Conservation (phyloP, 2,797 vertebrate species). For the Prunella strophiata region DNA sequence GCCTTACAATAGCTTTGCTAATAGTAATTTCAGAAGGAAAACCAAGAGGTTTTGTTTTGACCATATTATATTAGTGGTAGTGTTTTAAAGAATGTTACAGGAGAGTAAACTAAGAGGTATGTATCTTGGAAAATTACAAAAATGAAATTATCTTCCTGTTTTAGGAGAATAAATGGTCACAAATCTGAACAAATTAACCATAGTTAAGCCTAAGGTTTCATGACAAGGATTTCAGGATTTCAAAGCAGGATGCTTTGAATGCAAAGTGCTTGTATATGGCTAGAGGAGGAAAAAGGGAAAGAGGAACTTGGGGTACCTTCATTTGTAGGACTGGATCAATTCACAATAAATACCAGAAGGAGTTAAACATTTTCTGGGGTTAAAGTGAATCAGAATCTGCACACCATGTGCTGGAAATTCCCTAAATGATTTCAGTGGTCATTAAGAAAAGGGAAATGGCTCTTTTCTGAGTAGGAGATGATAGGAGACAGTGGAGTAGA, state of each 20-base stretch:
- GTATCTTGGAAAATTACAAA: neutral
- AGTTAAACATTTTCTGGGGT: slow-evolving; percentile 74
- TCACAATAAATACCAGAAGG: slow-evolving; percentile 68
- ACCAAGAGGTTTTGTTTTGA: neutral
- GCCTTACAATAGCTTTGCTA: neutral
- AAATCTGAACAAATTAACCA: neutral
- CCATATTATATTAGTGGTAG: neutral
- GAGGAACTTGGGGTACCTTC: slow-evolving; percentile 1
- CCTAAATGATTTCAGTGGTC: slow-evolving; percentile 79
- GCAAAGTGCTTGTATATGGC: neutral
- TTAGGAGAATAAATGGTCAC: neutral
- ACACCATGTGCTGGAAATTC: slow-evolving; percentile 79
- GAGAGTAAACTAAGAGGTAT: neutral
- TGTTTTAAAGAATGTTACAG: neutral
- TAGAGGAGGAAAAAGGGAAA: slow-evolving; percentile 8
- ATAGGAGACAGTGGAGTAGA: slow-evolving; percentile 73
- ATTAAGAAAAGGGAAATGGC: slow-evolving; percentile 82
- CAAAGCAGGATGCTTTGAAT: neutral
- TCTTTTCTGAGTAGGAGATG: slow-evolving; percentile 77
- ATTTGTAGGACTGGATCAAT: neutral
- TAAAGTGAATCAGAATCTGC: slow-evolving; percentile 81
- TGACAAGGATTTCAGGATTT: neutral
- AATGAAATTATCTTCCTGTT: neutral
- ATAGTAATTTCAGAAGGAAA: neutral
- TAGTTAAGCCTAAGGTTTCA: neutral